These are phyloP conservation scores for Kryptolebias ocellatus DNA, from an alignment of 2,797 vertebrate species.

Conservation along the genomic window DNA sequence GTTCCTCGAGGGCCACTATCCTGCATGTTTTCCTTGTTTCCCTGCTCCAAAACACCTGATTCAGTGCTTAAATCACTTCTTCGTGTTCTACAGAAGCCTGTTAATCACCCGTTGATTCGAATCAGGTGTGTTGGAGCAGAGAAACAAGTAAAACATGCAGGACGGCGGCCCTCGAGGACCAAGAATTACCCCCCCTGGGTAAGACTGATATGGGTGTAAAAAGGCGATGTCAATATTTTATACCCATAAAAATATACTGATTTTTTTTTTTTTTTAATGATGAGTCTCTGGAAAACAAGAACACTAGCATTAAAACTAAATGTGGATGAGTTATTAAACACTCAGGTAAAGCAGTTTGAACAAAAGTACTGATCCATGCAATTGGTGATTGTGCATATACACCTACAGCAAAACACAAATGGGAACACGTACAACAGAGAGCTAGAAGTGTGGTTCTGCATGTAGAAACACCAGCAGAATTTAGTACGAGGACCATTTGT, in stretches of 20 bases:
- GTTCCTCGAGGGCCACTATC: too few species aligned
- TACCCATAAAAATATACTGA: background rate
- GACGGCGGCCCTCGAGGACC: too few species aligned
- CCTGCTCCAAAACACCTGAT: too few species aligned
- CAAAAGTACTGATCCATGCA: background rate
- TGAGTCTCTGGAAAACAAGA: background rate
- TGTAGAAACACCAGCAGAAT: too few species aligned
- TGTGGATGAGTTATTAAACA: background rate
- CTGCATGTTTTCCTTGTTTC: too few species aligned
- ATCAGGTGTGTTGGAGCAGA: too few species aligned
- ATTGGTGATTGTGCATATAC: background rate
- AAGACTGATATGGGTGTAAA: constrained; percentile 11
- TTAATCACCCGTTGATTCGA: too few species aligned
- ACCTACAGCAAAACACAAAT: constrained; percentile 8
- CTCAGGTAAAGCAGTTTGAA: background rate
- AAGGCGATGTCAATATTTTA: background rate
- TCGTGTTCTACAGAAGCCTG: too few species aligned
- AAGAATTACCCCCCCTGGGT: background rate
- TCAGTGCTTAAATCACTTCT: too few species aligned
- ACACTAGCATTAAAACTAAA: background rate
- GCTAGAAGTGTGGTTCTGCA: background rate
- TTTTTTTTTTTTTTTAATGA: background rate
- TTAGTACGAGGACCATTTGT: too few species aligned
- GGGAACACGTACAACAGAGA: constrained; percentile 17
- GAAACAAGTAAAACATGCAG: too few species aligned